Conservation (phyloP, 92 coral and sea anemone genomes). For the Palythoa heliodiscus region DNA sequence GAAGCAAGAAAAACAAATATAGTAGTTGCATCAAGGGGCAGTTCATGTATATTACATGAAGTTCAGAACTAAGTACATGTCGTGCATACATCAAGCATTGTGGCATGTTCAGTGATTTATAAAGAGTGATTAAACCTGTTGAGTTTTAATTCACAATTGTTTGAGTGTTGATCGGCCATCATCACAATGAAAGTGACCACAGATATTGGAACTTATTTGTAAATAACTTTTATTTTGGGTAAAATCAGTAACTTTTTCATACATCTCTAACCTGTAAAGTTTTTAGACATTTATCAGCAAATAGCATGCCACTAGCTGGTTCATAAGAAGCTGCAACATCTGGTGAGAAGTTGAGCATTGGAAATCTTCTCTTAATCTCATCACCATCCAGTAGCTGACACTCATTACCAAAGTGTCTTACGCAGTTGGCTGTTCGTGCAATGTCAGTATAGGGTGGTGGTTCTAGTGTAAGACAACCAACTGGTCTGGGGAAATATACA, state of each 20-base stretch:
- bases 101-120: no score
- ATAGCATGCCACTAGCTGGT: slow-evolving; percentile 69
- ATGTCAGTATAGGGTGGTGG: slow-evolving; percentile 60
- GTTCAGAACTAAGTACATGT: not conserved
- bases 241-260: no score
- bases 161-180: no score
- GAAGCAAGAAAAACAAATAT: no score
- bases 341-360: slow-evolving; percentile 52
- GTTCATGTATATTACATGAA: no score
- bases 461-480: slow-evolving; percentile 69
- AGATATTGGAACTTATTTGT: no score
- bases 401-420: slow-evolving; percentile 63
- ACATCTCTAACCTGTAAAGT: slow-evolving; percentile 60
- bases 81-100: no score
- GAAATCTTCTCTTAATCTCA: slow-evolving; percentile 65
- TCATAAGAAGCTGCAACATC: slow-evolving; percentile 64
- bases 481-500: slow-evolving; percentile 42
- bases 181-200: not conserved
- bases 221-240: no score
- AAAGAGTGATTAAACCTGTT: no score
- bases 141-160: no score
- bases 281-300: slow-evolving; percentile 66
- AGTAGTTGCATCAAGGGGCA: no score
- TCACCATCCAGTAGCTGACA: slow-evolving; percentile 63
- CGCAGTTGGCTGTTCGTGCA: slow-evolving; percentile 50